These are phyloP conservation scores for Centruroides vittatus DNA, from an alignment of 1,140 invertebrate species.

Conservation along the genomic window DNA sequence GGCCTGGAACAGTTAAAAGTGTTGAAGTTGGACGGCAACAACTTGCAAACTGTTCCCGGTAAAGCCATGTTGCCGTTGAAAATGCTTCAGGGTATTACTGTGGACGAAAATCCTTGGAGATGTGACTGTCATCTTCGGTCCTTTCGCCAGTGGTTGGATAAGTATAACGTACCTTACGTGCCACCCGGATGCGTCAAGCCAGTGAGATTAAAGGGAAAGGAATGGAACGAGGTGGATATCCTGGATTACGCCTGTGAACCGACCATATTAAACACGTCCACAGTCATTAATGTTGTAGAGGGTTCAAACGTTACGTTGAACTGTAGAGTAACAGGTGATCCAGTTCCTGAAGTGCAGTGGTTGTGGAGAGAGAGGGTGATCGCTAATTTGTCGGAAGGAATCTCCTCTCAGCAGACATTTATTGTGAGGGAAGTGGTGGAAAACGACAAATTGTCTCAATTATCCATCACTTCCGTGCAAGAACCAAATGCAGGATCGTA, in stretches of 20 bases:
- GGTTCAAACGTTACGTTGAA: constrained; percentile 70
- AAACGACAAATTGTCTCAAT: constrained; percentile 52
- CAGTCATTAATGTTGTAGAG: constrained; percentile 56
- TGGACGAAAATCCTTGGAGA: constrained; percentile 75
- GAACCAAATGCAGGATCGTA: constrained; percentile 78
- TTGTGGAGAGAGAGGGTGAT: constrained; percentile 70
- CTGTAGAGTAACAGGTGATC: constrained; percentile 62
- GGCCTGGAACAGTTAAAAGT: constrained; percentile 65
- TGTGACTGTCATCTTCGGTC: constrained; percentile 73
- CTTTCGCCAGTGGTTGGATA: constrained; percentile 66
- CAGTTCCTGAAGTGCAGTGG: constrained; percentile 68
- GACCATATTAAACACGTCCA: constrained; percentile 50
- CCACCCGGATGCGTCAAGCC: constrained; percentile 55
- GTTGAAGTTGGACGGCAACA: constrained; percentile 66
- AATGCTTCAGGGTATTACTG: constrained; percentile 50
- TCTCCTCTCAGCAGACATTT: constrained; percentile 41
- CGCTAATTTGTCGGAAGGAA: constrained; percentile 50
- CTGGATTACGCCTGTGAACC: constrained; percentile 80
- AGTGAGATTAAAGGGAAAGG: constrained; percentile 26
- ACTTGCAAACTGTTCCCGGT: constrained; percentile 50
- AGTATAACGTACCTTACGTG: constrained; percentile 63
- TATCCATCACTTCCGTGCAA: constrained; percentile 73
- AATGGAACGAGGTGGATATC: constrained; percentile 43
- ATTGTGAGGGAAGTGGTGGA: constrained; percentile 46
- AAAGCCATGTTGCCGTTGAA: constrained; percentile 51